These are phyloP conservation scores for Oncorhynchus gorbuscha DNA, from an alignment of 2,113 vertebrate genomes.

Conservation along the genomic window DNA sequence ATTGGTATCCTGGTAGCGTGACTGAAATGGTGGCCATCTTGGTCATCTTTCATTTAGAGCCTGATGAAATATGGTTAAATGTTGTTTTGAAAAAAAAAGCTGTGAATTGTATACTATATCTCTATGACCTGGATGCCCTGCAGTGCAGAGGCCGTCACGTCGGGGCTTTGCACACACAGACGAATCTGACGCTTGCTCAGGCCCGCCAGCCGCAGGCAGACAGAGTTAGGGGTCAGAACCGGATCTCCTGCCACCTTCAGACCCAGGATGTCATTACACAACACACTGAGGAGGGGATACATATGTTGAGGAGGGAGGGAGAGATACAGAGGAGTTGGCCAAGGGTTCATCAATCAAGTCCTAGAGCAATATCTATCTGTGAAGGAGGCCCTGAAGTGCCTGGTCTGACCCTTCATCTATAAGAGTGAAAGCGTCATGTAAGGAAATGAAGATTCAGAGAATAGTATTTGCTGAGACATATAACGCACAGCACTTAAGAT, in stretches of 20 bases:
- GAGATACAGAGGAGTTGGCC: background rate
- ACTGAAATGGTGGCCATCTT: too few species aligned
- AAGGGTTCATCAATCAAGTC: background rate
- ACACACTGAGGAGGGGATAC: conserved; percentile 70
- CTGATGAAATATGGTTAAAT: too few species aligned
- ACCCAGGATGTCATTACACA: conserved; percentile 87
- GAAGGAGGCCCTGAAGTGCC: background rate
- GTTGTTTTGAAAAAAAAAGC: too few species aligned
- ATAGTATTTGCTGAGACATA: too few species aligned
- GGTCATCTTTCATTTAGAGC: too few species aligned
- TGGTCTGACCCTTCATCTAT: too few species aligned
- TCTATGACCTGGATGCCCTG: conserved; percentile 80
- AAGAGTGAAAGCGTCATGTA: too few species aligned
- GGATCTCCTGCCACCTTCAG: conserved; percentile 87
- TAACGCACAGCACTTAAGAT: too few species aligned
- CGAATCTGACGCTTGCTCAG: conserved; percentile 87
- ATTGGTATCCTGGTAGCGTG: too few species aligned
- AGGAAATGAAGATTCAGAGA: too few species aligned
- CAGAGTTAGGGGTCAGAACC: conserved; percentile 85
- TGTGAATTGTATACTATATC: too few species aligned
- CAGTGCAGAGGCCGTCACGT: conserved; percentile 89
- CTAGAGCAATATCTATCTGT: background rate
- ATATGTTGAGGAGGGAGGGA: background rate
- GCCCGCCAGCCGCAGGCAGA: conserved; percentile 82
- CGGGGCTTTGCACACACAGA: conserved; percentile 86